Conservation (phyloP, 2,888 invertebrate genomes). For the Apodemia duryi region DNA sequence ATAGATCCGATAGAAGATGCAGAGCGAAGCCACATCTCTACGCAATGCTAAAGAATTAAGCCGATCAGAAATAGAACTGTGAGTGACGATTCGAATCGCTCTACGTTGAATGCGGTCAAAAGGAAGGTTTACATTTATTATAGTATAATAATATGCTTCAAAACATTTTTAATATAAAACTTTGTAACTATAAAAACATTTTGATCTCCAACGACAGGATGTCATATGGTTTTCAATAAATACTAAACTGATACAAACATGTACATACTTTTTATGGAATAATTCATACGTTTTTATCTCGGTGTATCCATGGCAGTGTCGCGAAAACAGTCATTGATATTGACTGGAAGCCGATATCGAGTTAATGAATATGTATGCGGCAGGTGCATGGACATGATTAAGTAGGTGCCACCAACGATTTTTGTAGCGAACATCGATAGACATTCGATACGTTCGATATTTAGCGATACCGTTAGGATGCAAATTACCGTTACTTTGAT, state of each 20-base stretch:
- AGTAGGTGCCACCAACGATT: conserved; percentile 71
- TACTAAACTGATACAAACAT: conserved; percentile 6
- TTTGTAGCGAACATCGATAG: conserved; percentile 57
- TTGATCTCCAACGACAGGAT: conserved; percentile 1
- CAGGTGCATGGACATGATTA: conserved; percentile 71
- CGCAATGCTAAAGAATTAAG: too few relatives aligned
- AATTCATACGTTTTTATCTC: conserved; percentile 29
- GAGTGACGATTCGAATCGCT: too few relatives aligned
- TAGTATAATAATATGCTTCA: too few relatives aligned
- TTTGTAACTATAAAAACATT: neutral
- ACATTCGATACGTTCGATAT: conserved; percentile 34
- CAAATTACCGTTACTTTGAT: too few relatives aligned
- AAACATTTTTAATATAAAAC: neutral
- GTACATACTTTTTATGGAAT: conserved; percentile 22
- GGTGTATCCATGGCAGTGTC: conserved; percentile 38
- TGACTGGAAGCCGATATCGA: conserved; percentile 55
- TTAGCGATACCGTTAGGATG: conserved; percentile 41
- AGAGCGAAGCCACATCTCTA: too few relatives aligned
- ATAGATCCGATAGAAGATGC: too few relatives aligned
- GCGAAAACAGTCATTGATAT: conserved; percentile 64
- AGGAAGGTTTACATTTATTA: too few relatives aligned
- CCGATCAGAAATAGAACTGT: too few relatives aligned
- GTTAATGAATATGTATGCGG: conserved; percentile 75
- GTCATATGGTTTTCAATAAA: conserved; percentile 17
- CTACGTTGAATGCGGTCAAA: too few relatives aligned